Evolutionary conservation across 2,113 vertebrate genomes (phyloP), one percentile per base, ranked within the genome.

Genomic region (Seriola quinqueradiata): DNA sequence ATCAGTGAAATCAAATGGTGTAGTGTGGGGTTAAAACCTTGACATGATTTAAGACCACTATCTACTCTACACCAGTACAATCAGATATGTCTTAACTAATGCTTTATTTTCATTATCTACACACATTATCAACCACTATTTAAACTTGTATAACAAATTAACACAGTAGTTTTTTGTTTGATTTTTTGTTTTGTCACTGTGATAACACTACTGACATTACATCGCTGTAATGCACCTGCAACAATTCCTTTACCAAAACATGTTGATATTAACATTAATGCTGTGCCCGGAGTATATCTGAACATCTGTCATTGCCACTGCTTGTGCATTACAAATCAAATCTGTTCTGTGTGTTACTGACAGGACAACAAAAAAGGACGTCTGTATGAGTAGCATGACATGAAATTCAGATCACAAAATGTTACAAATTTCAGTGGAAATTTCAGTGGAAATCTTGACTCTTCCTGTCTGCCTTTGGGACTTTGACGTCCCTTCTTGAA

Each of bases 401-500:
- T 63, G 21, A 52, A 60, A 64, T 50, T 44, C 40, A 59, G 38
- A 52, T 77, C 13, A 44, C 21, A 32, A 67, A 72, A 64, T 76
- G 28, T 19, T 75, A 36, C 42, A 54, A 11, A 61, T 67, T 42
- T 81, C 60, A 40, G 10, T 42, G 44, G 8, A 68, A 46, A 65
- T 63, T 32, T 71, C n/a, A 54, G 17, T 55, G 36, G 59, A 63
- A 17, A 44, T 79, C 16, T 69, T 21, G 57, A 42, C 0, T 34
- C 28, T 59, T 64, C 44, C 79, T 75, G 42, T 55, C 61, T 63
- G 25, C 8, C 58, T 73, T 52, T 34, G 21, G 13, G 58, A 77
- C 44, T 66, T 61, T 73, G 84, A 88, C 75, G 73, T 78, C 52
- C 55, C 42, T 44, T 61, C 44, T 78, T 83, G 70, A 88, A 84